Conservation (phyloP, 2,888 invertebrate species). For the Lycocerus yunnanus region DNA sequence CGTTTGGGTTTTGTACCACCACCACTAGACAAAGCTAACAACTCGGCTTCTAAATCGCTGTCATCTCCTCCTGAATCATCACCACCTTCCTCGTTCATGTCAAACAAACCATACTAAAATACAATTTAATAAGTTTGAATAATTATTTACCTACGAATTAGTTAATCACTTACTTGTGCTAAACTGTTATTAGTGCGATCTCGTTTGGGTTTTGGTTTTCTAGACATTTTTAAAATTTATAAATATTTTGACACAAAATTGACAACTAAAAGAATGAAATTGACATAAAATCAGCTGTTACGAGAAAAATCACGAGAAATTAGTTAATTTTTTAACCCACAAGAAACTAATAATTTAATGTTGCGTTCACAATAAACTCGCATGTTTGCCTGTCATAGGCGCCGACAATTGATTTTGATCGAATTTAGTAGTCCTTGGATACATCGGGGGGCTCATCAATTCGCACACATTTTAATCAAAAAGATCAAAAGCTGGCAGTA, state of each 20-base stretch:
- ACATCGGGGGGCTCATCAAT: no score
- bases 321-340: background rate
- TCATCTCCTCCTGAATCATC: constrained; percentile 67
- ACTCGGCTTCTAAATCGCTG: constrained; percentile 85
- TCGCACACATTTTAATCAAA: no score
- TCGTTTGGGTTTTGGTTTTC: constrained; percentile 43
- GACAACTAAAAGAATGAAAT: background rate
- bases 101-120: constrained; percentile 74
- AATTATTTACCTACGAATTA: background rate
- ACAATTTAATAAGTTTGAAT: background rate
- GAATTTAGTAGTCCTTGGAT: no score
- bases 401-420: no score
- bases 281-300: background rate
- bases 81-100: constrained; percentile 62
- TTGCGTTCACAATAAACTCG: background rate
- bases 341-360: background rate
- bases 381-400: no score
- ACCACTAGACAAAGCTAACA: constrained; percentile 70
- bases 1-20: constrained; percentile 47
- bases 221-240: constrained; percentile 45
- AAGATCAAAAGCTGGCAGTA: no score
- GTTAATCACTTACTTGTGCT: constrained; percentile 44
- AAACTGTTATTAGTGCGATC: constrained; percentile 42
- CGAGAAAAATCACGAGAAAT: background rate
- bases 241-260: background rate